A percentile compares a stretch with the other conserved stretches of the same genome.
These are phyloP conservation scores for Rhinella marina DNA, from an alignment of 2,797 vertebrate genomes.

Conservation along the genomic window DNA sequence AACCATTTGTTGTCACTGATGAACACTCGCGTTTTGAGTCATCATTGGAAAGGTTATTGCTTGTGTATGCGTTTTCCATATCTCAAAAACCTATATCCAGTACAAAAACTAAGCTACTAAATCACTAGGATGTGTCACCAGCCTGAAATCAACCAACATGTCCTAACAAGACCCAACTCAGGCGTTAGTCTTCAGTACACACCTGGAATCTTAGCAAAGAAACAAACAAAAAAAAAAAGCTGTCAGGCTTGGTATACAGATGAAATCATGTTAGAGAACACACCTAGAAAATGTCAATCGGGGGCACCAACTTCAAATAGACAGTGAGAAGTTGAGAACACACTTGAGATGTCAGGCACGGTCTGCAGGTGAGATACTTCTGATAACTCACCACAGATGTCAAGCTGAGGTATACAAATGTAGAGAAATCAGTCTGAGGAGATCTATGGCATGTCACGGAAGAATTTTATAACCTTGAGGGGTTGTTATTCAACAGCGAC, in stretches of 20 bases:
- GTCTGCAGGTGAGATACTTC: background rate
- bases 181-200: background rate
- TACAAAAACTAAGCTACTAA: background rate
- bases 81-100: background rate
- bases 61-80: background rate
- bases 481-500: background rate
- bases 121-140: background rate
- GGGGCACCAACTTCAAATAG: background rate
- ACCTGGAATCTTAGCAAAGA: slow-evolving; percentile 9
- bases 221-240: background rate
- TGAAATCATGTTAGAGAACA: slow-evolving; percentile 18
- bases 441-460: background rate
- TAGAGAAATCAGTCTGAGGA: background rate
- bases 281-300: slow-evolving; percentile 1
- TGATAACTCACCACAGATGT: background rate
- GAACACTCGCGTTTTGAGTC: background rate
- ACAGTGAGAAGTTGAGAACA: background rate
- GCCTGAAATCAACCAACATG: slow-evolving; percentile 23
- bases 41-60: background rate
- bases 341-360: slow-evolving; percentile 3
- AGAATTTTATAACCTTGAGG: background rate
- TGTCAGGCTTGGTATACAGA: slow-evolving; percentile 2
- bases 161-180: background rate
- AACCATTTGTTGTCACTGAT: background rate
- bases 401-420: background rate